Conservation (phyloP, 1,140 invertebrate genomes). For the Drosophila arizonae region DNA sequence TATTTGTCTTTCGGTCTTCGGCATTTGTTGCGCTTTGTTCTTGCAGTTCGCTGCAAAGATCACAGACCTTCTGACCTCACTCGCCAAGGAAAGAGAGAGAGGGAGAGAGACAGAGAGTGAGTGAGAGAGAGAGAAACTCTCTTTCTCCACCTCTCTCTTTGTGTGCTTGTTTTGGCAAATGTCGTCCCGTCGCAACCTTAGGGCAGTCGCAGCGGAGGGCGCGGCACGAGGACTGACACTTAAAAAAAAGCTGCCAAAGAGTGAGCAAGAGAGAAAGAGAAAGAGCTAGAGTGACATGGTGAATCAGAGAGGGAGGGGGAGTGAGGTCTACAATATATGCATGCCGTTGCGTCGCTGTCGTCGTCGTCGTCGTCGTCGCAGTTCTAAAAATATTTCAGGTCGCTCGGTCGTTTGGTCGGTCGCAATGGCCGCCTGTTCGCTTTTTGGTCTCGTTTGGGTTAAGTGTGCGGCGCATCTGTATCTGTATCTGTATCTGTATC, state of each 20-base stretch:
- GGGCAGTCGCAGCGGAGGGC: constrained; percentile 5
- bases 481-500: constrained; percentile 32
- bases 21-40: constrained; percentile 66
- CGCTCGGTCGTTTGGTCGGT: constrained; percentile 70
- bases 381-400: constrained; percentile 81
- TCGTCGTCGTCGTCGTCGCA: constrained; percentile 51
- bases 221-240: constrained; percentile 20
- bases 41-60: constrained; percentile 62
- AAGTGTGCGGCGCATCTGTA: constrained; percentile 65
- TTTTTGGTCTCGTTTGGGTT: constrained; percentile 78
- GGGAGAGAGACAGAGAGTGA: too few species aligned
- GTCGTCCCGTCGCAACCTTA: constrained; percentile 39
- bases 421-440: constrained; percentile 70
- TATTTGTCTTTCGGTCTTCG: constrained; percentile 15
- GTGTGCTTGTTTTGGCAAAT: constrained; percentile 49
- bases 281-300: background rate
- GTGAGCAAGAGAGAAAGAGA: background rate
- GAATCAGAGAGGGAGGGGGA: background rate
- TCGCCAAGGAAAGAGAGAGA: background rate
- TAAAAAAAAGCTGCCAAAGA: constrained; percentile 41
- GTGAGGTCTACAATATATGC: constrained; percentile 64
- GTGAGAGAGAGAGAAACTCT: background rate
- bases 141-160: constrained; percentile 14
- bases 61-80: constrained; percentile 80
- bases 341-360: constrained; percentile 49